phyloP scores from a whole-genome alignment of 2,113 vertebrate species.

The Hucho hucho region DNA sequence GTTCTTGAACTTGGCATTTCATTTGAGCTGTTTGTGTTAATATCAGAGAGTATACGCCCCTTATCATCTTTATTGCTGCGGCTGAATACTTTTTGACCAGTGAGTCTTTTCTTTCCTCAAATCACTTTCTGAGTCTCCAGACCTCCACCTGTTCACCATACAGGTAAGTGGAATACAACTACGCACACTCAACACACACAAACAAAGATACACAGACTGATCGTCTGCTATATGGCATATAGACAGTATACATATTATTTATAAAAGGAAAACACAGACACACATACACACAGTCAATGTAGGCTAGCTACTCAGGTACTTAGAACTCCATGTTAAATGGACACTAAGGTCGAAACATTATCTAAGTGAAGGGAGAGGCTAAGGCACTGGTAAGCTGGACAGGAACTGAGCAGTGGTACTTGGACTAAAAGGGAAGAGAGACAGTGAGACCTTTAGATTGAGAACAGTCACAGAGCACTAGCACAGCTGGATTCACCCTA shows the following conservation, averaged over 20 bases:
- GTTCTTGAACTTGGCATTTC: no score
- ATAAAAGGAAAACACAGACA: background rate
- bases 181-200: background rate
- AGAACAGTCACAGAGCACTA: background rate
- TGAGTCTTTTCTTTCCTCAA: background rate
- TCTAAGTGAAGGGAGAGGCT: background rate
- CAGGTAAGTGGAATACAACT: slow-evolving; percentile 43
- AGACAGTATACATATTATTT: no score
- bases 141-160: slow-evolving; percentile 4
- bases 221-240: background rate
- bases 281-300: background rate
- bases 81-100: slow-evolving; percentile 24
- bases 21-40: background rate
- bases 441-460: background rate
- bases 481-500: background rate
- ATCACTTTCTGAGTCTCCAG: slow-evolving; percentile 5
- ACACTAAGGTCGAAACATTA: background rate
- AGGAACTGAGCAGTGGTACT: background rate
- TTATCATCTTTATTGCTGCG: background rate
- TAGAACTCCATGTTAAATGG: background rate
- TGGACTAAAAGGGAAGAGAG: background rate
- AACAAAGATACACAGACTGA: background rate
- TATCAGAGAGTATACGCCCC: background rate
- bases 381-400: background rate
- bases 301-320: no score